Percentiles rank a stretch among this genome's conserved stretches.
Evolutionary conservation across 2,888 invertebrate species (phyloP).

Genomic region (Andrena marginata): DNA sequence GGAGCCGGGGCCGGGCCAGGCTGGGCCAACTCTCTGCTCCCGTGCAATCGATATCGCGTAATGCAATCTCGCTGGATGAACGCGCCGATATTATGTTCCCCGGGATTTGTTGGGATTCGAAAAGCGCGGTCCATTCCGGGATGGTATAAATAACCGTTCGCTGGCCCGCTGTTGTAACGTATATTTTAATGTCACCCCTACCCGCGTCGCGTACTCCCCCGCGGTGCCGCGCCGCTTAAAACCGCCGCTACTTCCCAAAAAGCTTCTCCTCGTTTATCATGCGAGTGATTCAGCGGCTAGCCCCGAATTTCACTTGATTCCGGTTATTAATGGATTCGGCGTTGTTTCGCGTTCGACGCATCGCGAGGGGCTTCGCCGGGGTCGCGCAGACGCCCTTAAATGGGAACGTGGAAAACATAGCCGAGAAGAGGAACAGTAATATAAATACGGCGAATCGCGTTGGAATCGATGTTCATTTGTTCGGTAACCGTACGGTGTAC

Average conservation of each 20-base stretch:
- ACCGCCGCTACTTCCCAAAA: slow-evolving; percentile 42
- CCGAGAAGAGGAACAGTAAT: no score
- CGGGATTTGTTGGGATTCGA: slow-evolving; percentile 28
- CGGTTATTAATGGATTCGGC: slow-evolving; percentile 52
- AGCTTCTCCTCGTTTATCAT: slow-evolving; percentile 54
- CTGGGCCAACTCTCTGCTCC: slow-evolving; percentile 16
- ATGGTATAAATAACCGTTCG: slow-evolving; percentile 38
- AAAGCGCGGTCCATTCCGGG: slow-evolving; percentile 24
- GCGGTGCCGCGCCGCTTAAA: slow-evolving; percentile 39
- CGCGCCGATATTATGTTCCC: slow-evolving; percentile 63
- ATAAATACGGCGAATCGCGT: no score
- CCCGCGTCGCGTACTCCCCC: slow-evolving; percentile 18
- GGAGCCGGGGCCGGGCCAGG: background rate
- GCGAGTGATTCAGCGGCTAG: slow-evolving; percentile 51
- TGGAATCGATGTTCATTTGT: no score
- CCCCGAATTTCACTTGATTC: slow-evolving; percentile 54
- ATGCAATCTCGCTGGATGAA: slow-evolving; percentile 71
- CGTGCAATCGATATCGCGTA: slow-evolving; percentile 76
- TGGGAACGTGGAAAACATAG: no score
- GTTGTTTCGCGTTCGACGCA: slow-evolving; percentile 16
- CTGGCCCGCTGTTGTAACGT: slow-evolving; percentile 21
- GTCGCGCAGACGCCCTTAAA: no score
- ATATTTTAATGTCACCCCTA: slow-evolving; percentile 47
- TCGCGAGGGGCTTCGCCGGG: no score
- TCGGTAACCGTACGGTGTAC: no score